phyloP scores from a whole-genome alignment of 1,140 invertebrate species.

The Cheumatopsyche charites region DNA sequence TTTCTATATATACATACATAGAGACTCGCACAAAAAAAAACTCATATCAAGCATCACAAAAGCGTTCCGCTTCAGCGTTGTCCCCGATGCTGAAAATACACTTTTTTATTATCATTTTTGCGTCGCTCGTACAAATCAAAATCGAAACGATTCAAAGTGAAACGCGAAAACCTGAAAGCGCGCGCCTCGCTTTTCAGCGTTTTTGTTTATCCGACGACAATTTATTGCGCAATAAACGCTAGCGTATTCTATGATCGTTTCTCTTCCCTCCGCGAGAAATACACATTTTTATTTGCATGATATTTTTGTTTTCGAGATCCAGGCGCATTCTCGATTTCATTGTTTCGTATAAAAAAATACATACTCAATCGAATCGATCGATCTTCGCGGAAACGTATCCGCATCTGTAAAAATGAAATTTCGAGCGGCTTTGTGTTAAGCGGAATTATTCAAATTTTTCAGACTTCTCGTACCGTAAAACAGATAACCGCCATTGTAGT shows the following conservation, averaged over 20 bases:
- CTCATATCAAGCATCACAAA: too few relatives aligned
- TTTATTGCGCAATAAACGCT: slow-evolving; percentile 11
- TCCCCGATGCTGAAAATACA: too few relatives aligned
- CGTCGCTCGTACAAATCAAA: slow-evolving; percentile 9
- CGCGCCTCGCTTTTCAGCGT: not conserved
- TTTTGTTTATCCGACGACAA: slow-evolving; percentile 5
- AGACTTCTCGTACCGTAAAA: not conserved
- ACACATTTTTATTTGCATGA: slow-evolving; percentile 4
- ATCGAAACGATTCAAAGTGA: not conserved
- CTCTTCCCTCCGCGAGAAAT: not conserved
- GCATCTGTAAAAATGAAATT: too few relatives aligned
- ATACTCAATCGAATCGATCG: not conserved
- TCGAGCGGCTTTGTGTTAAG: not conserved
- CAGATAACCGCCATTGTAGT: slow-evolving; percentile 25
- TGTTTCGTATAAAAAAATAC: not conserved
- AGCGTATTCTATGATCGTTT: slow-evolving; percentile 14
- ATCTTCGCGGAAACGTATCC: not conserved
- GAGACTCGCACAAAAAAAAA: too few relatives aligned
- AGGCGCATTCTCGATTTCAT: not conserved
- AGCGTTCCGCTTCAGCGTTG: too few relatives aligned
- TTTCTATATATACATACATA: too few relatives aligned
- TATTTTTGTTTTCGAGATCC: not conserved
- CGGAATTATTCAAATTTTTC: slow-evolving; percentile 20
- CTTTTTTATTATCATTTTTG: too few relatives aligned
- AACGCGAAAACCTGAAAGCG: not conserved